Base-by-base conservation (phyloP, 2,888 invertebrate species). In the Diogma glabrata region DNA sequence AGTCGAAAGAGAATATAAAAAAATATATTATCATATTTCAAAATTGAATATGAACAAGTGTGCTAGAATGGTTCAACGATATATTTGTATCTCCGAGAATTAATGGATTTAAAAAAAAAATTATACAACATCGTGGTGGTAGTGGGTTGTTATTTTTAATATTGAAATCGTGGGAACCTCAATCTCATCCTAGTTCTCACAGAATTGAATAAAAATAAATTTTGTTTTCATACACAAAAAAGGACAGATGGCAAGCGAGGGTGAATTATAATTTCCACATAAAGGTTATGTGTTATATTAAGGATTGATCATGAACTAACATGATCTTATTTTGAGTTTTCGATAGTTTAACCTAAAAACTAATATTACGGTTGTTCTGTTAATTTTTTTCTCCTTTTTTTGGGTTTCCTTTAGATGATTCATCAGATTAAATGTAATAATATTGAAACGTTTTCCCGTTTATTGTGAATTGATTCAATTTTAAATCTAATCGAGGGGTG, bases 181-280 rank as follows among this genome's bases (percentile, higher is more conserved):
- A 55, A 57, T 58, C 61, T 60, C 54, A 53, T 53, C 55, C 57
- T 49, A 58, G 64, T 65, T 65, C 65, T 63, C 65, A 65, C 65
- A 33, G 24, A 48, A 30, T 47, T 28, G 17, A 28, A 47, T 28
- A 47, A 19, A 46, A 26, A 8, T 26, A 7, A 7, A n/a, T 24
- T 9, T 22, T 10, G n/a, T 22, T 23, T 22, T 6, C n/a, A 43
- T n/a, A 20, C 20, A 43, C 12, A 43, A 43, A 43, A n/a, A 20
- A 48, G 48, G 48, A 24, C 48, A 48, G 48, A 48, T 48, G 48
- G 48, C 33, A 48, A 48, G 48, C 48, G 48, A 48, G 48, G 48
- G 48, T 48, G 48, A 48, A 30, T 24, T 22, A 28, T 33, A 20
- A 24, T 46, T 19, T 16, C 16, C 14, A 12, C 6, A 43, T 28